A percentile compares a stretch with the other conserved stretches of the same genome.
Conservation (phyloP, 2,797 vertebrate genomes). For the Sternotherus odoratus region DNA sequence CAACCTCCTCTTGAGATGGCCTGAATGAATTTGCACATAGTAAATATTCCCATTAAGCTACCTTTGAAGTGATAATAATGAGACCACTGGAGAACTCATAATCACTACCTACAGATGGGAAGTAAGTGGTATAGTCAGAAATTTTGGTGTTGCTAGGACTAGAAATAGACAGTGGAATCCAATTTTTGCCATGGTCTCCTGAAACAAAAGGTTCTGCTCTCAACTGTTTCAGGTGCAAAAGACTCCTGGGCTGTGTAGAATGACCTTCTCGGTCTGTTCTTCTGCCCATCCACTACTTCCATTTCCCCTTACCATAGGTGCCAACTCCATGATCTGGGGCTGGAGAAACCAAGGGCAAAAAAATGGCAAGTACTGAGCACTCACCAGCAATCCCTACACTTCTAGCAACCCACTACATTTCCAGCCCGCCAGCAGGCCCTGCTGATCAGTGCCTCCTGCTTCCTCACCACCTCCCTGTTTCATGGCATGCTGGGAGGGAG, state of each 20-base stretch:
- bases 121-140: not conserved
- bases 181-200: not conserved
- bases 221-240: not conserved
- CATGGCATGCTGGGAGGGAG: too few relatives aligned
- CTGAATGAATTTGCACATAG: not conserved
- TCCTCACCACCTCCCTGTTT: too few relatives aligned
- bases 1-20: not conserved
- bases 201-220: not conserved
- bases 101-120: not conserved
- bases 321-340: too few relatives aligned
- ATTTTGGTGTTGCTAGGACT: rapidly evolving
- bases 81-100: not conserved
- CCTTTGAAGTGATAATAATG: not conserved
- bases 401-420: too few relatives aligned
- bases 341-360: too few relatives aligned
- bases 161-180: not conserved
- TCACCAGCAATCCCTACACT: too few relatives aligned
- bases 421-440: too few relatives aligned
- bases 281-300: not conserved
- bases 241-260: not conserved
- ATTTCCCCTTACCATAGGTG: not conserved
- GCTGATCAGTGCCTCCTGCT: too few relatives aligned
- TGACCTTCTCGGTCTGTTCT: not conserved
- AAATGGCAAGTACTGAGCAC: too few relatives aligned
- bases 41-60: not conserved